Evolutionary conservation across 2,113 vertebrate genomes (phyloP), one percentile per base, ranked within the genome.

Genomic region (Corvus hawaiiensis): DNA sequence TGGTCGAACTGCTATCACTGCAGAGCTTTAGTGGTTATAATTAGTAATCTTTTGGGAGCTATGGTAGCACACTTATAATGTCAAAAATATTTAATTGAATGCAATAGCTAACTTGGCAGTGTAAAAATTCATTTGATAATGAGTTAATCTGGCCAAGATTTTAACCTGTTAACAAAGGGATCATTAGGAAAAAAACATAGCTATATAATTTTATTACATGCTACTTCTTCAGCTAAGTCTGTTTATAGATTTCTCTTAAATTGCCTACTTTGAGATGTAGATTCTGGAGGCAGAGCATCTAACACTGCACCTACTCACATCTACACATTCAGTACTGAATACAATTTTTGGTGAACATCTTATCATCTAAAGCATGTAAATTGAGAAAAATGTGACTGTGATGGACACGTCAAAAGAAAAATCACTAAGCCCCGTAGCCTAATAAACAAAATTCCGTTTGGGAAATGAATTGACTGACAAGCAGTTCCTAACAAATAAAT

Each of bases 21-120:
- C 87, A 95, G 87, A 96, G 83, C 88, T 95, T 97, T 92, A 83
- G 79, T 89, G 59, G 78, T 85, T 94, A 96, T 97, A 98, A 98
- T 98, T 98, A 97, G 81, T 66, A 95, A 91, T 95, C 96, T 97
- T 97, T 90, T 64, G 96, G 94, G 97, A 98, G 74, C 81, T 51
- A 77, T 10, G 1, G 59, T 61, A 87, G 48, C 82, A 82, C 88
- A 91, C 69, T 93, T 93, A 68, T 35, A 89, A 82, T 61, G 52
- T 83, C 72, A 96, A 85, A 83, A 96, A 94, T 83, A 94, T 83
- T 85, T 95, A 96, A 89, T 93, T 87, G 82, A 93, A 94, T 67
- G 55, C 92, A 97, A 64, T 79, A 88, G 91, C 97, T 97, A 97
- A 97, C 96, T 96, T 95, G 49, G 71, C 89, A 89, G 24, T 79